Evolutionary conservation across 2,888 invertebrate genomes (phyloP).

Genomic region (Scaptomyza parva): DNA sequence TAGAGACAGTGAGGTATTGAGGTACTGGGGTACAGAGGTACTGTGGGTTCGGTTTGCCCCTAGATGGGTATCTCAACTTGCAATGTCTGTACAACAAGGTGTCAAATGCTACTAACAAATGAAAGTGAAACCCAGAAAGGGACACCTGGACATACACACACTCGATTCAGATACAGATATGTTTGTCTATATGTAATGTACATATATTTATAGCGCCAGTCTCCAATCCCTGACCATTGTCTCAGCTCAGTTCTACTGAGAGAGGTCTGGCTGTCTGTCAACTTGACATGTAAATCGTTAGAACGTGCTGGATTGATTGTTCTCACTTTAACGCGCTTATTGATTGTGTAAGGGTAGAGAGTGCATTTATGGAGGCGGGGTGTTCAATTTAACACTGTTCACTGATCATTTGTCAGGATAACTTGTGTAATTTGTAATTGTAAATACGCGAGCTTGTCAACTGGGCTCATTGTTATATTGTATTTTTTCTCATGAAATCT

Average conservation of each 20-base stretch:
- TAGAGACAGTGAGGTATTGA: constrained; percentile 5
- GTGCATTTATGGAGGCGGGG: neutral
- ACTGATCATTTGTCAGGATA: constrained; percentile 66
- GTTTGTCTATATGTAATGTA: constrained; percentile 14
- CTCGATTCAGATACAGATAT: constrained; percentile 8
- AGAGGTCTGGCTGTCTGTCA: constrained; percentile 47
- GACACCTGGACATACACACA: constrained; percentile 69
- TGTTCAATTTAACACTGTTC: constrained; percentile 20
- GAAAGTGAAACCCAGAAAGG: constrained; percentile 76
- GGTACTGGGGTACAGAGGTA: too few relatives aligned
- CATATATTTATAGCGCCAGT: constrained; percentile 50
- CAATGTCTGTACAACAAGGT: constrained; percentile 70
- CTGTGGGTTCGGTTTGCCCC: constrained; percentile 25
- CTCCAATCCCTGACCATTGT: constrained; percentile 44
- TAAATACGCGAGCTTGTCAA: constrained; percentile 59
- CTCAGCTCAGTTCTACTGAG: constrained; percentile 17
- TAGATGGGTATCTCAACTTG: constrained; percentile 62
- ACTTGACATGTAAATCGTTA: constrained; percentile 79
- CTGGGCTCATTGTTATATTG: constrained; percentile 58
- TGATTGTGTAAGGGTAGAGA: constrained; percentile 35
- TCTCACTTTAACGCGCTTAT: constrained; percentile 64
- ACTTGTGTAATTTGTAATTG: constrained; percentile 68
- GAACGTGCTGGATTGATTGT: constrained; percentile 77
- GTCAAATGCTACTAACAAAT: constrained; percentile 81
- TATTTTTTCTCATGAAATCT: constrained; percentile 51